Evolutionary conservation across 2,113 vertebrate species (phyloP).

Genomic region (Geococcyx californianus): DNA sequence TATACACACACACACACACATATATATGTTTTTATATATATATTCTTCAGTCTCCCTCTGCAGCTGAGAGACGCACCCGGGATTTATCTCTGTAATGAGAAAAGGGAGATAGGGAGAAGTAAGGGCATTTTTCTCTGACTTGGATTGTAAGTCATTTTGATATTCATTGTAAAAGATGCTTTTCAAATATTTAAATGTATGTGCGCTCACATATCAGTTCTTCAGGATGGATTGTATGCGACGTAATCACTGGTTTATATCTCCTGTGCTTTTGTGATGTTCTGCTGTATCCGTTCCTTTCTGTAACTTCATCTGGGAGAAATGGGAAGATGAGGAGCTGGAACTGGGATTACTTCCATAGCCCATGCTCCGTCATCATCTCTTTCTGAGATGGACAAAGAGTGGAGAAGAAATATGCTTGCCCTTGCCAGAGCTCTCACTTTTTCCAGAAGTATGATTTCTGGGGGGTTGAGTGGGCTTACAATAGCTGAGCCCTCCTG

Average conservation of each 20-base stretch:
- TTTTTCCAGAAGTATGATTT: neutral
- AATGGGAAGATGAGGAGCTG: neutral
- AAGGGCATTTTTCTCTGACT: conserved; percentile 74
- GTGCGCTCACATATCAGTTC: conserved; percentile 71
- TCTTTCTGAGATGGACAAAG: neutral
- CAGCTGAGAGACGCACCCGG: conserved; percentile 56
- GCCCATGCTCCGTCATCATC: neutral
- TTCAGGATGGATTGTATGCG: conserved; percentile 52
- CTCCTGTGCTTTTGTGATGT: neutral
- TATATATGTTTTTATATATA: neutral
- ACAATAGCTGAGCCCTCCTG: neutral
- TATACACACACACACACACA: neutral
- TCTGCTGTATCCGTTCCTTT: neutral
- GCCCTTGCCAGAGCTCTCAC: neutral
- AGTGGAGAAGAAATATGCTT: neutral
- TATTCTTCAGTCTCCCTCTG: conserved; percentile 32
- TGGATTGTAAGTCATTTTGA: conserved; percentile 78
- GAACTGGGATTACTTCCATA: neutral
- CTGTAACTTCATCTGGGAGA: conserved; percentile 17
- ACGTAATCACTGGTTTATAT: conserved; percentile 54
- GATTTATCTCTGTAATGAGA: conserved; percentile 81
- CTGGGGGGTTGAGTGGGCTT: neutral
- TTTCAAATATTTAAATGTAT: conserved; percentile 83
- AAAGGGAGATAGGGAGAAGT: conserved; percentile 76
- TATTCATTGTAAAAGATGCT: conserved; percentile 77